A percentile compares a stretch with the other conserved stretches of the same genome.
phyloP scores from a whole-genome alignment of 2,113 vertebrate species.

The Lophura nycthemera region DNA sequence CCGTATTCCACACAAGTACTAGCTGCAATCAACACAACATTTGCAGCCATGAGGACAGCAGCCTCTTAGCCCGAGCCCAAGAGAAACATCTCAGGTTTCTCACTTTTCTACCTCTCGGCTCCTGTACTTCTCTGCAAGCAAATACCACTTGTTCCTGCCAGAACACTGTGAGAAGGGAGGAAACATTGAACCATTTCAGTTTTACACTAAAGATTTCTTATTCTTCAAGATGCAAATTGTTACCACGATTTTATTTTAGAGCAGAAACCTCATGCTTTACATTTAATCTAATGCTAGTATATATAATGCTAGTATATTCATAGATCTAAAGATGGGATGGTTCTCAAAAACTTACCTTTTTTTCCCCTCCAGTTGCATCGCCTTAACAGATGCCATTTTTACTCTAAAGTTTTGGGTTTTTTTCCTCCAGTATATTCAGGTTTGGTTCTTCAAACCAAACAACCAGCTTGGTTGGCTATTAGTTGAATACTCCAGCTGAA shows the following conservation, averaged over 20 bases:
- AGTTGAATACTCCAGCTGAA: neutral
- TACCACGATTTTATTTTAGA: neutral
- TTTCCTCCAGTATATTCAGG: neutral
- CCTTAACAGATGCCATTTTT: neutral
- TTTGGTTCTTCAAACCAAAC: neutral
- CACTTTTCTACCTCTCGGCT: neutral
- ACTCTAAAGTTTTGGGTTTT: neutral
- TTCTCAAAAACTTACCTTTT: neutral
- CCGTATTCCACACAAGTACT: fast-evolving
- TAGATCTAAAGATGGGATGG: neutral
- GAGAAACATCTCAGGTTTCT: neutral
- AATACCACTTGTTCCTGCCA: neutral
- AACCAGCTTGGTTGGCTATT: neutral
- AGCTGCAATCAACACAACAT: fast-evolving
- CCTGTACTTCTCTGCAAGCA: neutral
- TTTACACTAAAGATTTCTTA: neutral
- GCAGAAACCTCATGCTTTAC: neutral
- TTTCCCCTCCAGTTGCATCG: neutral
- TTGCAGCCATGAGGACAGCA: neutral
- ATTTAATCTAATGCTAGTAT: neutral
- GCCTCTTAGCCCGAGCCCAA: neutral
- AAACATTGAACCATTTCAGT: neutral
- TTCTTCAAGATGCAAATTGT: neutral
- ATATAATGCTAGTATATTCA: neutral
- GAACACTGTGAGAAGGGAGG: neutral